Evolutionary conservation across 2,888 invertebrate species (phyloP), one percentile per base, ranked within the genome.

Genomic region (Apotomis capreana): DNA sequence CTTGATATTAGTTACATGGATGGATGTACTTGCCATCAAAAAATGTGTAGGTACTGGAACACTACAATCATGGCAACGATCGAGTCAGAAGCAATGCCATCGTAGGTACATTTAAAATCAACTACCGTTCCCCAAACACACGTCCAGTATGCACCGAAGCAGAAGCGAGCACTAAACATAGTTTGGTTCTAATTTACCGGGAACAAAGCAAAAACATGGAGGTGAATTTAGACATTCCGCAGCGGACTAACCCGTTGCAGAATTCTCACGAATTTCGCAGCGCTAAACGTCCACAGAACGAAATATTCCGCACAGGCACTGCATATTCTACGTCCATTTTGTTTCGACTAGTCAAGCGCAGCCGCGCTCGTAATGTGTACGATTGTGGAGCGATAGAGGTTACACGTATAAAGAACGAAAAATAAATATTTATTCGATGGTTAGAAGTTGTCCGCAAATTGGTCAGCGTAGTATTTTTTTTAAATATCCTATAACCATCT

Each of bases 171-270:
- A 57, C 62, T 77, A 80, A 84, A 81, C 79, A 80, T 79, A 81
- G 80, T 82, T 80, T 75, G 74, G 71, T 59, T 71, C 78, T 83
- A 83, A 85, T 83, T 84, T 83, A 81, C 77, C 77, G 73, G 73
- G 71, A 75, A 79, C 75, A 81, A 84, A 81, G 82, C 80, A 82
- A 83, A 85, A 86, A 83, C 81, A 81, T 74, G 15, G 60, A 77
- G 76, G 76, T 77, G 79, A 81, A 82, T 79, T 78, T 78, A 80
- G 76, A 80, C 80, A 83, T 84, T 81, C 79, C 78, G 75, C 71
- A 60, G 57, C 59, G 75, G 75, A 78, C 77, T 78, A 74, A 76
- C 77, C 77, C 74, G 64, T 13, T 74, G 73, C 76, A 73, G 74
- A 75, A 81, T 83, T 83, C 79, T 79, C 79, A 78, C 79, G 78